Evolutionary conservation across 2,797 vertebrate genomes (phyloP).

Genomic region (Rhinatrema bivittatum): DNA sequence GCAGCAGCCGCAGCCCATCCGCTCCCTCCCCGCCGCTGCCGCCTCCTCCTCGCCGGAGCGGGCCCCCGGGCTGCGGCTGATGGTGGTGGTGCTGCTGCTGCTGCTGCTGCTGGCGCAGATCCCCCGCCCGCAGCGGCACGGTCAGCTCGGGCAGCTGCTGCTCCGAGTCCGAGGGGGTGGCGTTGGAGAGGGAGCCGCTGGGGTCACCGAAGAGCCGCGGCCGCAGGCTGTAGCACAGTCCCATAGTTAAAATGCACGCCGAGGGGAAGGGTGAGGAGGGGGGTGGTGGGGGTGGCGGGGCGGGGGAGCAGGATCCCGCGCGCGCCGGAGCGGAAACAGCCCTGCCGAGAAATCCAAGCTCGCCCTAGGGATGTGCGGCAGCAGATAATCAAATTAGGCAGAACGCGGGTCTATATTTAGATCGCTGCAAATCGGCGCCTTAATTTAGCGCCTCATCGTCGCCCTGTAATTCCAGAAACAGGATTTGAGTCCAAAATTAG

Average conservation of each 20-base stretch:
- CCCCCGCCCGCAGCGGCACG: slow-evolving; percentile 46
- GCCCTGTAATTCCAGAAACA: slow-evolving; percentile 38
- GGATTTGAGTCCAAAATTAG: too few relatives aligned
- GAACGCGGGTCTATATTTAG: neutral
- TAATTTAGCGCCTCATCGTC: slow-evolving; percentile 51
- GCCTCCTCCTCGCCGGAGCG: slow-evolving; percentile 3
- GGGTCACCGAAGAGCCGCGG: slow-evolving; percentile 87
- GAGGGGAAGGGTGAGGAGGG: neutral
- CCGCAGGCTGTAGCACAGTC: slow-evolving; percentile 91
- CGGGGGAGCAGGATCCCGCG: neutral
- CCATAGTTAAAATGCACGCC: slow-evolving; percentile 64
- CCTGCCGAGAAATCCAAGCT: neutral
- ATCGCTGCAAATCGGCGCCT: neutral
- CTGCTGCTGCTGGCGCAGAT: slow-evolving; percentile 38
- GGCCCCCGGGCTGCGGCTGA: neutral
- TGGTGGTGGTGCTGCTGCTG: slow-evolving; percentile 28
- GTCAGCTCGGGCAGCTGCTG: slow-evolving; percentile 61
- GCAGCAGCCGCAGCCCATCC: slow-evolving; percentile 28
- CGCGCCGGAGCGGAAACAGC: neutral
- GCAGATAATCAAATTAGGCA: neutral
- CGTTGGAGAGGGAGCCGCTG: slow-evolving; percentile 59
- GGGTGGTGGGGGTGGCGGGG: neutral
- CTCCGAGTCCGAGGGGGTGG: slow-evolving; percentile 59
- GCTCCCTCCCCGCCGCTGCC: slow-evolving; percentile 8
- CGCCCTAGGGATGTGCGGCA: neutral